Evolutionary conservation across 2,888 invertebrate genomes (phyloP).

Genomic region (Volucella bombylans): DNA sequence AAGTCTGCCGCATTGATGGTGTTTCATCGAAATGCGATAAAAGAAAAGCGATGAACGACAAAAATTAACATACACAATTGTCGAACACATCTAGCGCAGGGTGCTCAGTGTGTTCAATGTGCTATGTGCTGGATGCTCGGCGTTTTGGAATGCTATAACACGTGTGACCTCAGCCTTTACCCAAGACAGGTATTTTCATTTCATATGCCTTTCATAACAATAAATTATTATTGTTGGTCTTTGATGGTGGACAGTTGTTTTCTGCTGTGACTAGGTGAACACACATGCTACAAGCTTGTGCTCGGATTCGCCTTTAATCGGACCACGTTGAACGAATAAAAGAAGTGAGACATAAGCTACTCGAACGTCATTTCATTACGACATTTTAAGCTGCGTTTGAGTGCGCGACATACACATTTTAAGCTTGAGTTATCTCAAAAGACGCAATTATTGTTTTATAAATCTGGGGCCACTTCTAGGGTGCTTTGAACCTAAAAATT

Average conservation of each 20-base stretch:
- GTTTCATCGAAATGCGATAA: constrained; percentile 31
- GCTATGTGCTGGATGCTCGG: too few relatives aligned
- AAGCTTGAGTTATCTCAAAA: constrained; percentile 6
- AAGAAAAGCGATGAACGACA: constrained; percentile 7
- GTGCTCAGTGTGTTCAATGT: too few relatives aligned
- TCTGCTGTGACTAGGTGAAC: constrained; percentile 2
- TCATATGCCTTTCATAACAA: constrained; percentile 37
- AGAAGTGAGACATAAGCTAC: constrained; percentile 7
- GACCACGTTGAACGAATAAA: not conserved
- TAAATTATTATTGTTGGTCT: constrained; percentile 44
- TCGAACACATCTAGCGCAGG: constrained; percentile 15
- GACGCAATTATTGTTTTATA: not conserved
- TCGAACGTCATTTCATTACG: constrained; percentile 32
- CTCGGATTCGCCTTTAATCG: too few relatives aligned
- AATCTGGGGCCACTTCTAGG: not conserved
- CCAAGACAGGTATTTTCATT: constrained; percentile 31
- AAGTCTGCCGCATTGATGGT: constrained; percentile 25
- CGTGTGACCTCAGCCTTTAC: constrained; percentile 49
- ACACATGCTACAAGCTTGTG: not conserved
- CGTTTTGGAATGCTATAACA: constrained; percentile 36
- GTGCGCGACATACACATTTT: constrained; percentile 1
- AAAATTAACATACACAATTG: constrained; percentile 41
- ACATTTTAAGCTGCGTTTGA: constrained; percentile 23
- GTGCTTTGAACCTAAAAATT: not conserved
- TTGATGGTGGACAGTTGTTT: constrained; percentile 16